Evolutionary conservation across 2,113 vertebrate genomes (phyloP), one percentile per base, ranked within the genome.

Genomic region (Proterorhinus semilunaris): DNA sequence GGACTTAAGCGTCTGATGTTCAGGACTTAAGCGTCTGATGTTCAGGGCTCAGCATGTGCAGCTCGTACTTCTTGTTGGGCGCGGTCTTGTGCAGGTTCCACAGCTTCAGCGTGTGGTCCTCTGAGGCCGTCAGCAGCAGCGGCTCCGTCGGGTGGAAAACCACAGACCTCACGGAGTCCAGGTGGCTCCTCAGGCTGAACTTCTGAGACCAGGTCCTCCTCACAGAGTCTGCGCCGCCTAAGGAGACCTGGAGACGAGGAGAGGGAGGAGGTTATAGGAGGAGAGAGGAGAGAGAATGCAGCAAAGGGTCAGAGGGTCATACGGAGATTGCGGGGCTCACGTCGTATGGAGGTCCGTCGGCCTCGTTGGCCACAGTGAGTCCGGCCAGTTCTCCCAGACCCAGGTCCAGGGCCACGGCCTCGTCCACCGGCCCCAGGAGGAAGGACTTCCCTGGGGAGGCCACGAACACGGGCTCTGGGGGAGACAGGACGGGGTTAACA

Each of bases 31-130:
- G 27, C 27, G 27, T 36, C 21, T 21, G 21, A 21, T 21, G 21
- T 21, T 21, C 16, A 1, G 52, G 52, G 0, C 8, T 21, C n/a
- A n/a, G n/a, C n/a, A n/a, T 10, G 5, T 17, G 1, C 16, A 21
- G 16, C 36, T 15, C 12, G 80, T 63, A 99, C 96, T 98, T 99
- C 90, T 99, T 98, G 87, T 95, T 92, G 42, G 97, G 95, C 2
- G 95, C 92, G 5, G 95, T 98, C 93, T 98, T 99, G 90, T 97
- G 95, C 46, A 99, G 94, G 92, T 99, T 98, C 97, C 97, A 99
- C 93, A 99, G 95, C 90, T 98, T 98, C 79, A 99, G 90, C 3
- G 97, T 99, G 86, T 98, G 95, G 67, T 98, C 97, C 80, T 98
- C 97, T 16, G 97, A 98, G 57, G 96, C 96, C 2, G 96, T 99